Base-by-base conservation (phyloP, 2,113 vertebrate genomes). In the Notarius lentiginosus region DNA sequence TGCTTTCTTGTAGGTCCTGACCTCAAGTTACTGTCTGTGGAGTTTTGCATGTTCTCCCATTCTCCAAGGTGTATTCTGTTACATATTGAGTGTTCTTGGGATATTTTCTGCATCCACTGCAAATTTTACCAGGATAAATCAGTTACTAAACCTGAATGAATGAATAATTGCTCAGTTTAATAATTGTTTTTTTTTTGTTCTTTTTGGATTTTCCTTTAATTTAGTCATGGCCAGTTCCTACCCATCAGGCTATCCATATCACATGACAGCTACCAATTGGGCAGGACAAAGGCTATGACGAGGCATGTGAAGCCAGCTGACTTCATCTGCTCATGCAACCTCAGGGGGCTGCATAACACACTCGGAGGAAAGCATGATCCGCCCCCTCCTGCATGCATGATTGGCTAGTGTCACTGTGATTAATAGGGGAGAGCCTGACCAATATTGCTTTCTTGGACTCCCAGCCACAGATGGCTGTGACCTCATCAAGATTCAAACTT, bases 351-450 rank as follows among this genome's bases (percentile, higher is more conserved):
- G 17, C 7, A 1, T 73, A 73, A 73, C 17, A 72, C 34, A 24
- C 70, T 75, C 4, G 5, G 20, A 49, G 20, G 41, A 75, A 75
- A 75, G 41, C 9, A 1, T 20, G 22, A 75, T 24, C 41, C 20
- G 10, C 41, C 20, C 49, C 12, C 12, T 15, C 27, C 49, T 27
- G 12, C 75, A n/a, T n/a, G 49, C 75, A 27, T 77, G 75, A 77
- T 51, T 76, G 72, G 47, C 75, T 53, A 53, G 24, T 77, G 75
- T 55, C 49, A 77, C 10, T 77, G 20, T 76, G 73, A 76, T 76
- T 53, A 30, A 76, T 76, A 49, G 41, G 34, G 73, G 11, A 24
- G 11, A 76, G 22, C 73, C 20, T 11, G 49, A n/a, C 22, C 49
- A 53, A n/a, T 76, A 53, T n/a, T 53, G 73, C 73, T 53, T 22